Evolutionary conservation across 2,888 invertebrate species (phyloP).

Genomic region (Parelbella ahira): DNA sequence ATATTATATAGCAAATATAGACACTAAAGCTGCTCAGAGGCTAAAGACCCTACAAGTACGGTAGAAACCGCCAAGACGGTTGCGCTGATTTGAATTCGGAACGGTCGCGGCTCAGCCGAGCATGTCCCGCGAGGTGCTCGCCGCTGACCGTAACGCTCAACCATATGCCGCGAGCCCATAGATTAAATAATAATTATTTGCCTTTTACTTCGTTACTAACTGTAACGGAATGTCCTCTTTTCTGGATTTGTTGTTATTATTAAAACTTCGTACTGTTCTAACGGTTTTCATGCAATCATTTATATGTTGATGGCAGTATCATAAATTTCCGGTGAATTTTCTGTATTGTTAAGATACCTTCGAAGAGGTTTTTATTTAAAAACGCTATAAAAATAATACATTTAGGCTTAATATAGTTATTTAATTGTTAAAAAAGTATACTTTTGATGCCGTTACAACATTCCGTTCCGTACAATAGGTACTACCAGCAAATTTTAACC

Average conservation of each 20-base stretch:
- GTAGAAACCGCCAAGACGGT: slow-evolving; percentile 10
- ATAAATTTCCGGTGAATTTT: neutral
- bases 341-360: too few species aligned
- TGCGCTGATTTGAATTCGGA: slow-evolving; percentile 33
- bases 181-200: slow-evolving; percentile 27
- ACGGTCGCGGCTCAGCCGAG: slow-evolving; percentile 32
- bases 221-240: slow-evolving; percentile 13
- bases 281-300: too few species aligned
- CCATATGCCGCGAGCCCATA: slow-evolving; percentile 38
- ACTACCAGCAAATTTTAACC: too few species aligned
- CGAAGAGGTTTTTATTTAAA: too few species aligned
- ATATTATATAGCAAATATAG: too few species aligned
- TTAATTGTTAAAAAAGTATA: too few species aligned
- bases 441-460: too few species aligned
- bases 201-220: slow-evolving; percentile 22
- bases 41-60: slow-evolving; percentile 1
- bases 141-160: slow-evolving; percentile 43
- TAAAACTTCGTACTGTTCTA: neutral
- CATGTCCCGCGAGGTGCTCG: slow-evolving; percentile 38
- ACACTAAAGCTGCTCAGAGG: neutral
- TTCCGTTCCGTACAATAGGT: too few species aligned
- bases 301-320: too few species aligned
- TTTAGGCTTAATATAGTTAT: too few species aligned
- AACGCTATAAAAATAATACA: too few species aligned
- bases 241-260: neutral